These are phyloP conservation scores for Rhagoletis zephyria DNA, from an alignment of 1,140 invertebrate genomes.

Conservation along the genomic window DNA sequence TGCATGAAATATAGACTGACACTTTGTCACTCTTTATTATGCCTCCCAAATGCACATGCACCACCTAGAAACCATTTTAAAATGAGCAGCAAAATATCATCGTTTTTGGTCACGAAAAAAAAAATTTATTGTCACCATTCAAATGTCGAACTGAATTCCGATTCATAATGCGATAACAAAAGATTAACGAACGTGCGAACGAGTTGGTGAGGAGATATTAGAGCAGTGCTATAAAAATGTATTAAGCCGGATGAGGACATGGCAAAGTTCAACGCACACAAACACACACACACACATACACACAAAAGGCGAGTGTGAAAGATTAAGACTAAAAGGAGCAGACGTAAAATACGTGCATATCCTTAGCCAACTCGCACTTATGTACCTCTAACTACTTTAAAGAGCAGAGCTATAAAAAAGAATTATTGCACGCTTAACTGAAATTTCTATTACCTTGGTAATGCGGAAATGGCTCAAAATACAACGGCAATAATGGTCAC, in stretches of 20 bases:
- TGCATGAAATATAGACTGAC: not conserved
- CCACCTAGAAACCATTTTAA: not conserved
- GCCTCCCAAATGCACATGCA: not conserved
- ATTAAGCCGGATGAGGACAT: not conserved
- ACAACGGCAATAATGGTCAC: not conserved
- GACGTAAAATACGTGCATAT: not conserved
- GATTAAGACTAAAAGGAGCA: not conserved
- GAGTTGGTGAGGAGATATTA: not conserved
- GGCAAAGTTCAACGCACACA: not conserved
- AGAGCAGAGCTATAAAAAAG: slow-evolving; percentile 7
- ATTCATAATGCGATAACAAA: not conserved
- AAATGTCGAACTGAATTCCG: not conserved
- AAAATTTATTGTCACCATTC: not conserved
- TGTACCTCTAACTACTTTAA: not conserved
- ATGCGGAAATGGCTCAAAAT: slow-evolving; percentile 29
- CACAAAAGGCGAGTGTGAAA: not conserved
- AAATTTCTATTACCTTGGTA: not conserved
- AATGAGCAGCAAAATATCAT: no score
- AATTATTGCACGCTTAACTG: slow-evolving; percentile 22
- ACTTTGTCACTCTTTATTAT: not conserved
- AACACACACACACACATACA: not conserved
- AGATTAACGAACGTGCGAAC: slow-evolving; percentile 14
- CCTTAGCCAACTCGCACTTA: not conserved
- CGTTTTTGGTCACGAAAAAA: not conserved
- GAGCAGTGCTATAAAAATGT: not conserved